A percentile compares a stretch with the other conserved stretches of the same genome.
Conservation (phyloP, 2,888 invertebrate genomes). For the Calameuta idolon region DNA sequence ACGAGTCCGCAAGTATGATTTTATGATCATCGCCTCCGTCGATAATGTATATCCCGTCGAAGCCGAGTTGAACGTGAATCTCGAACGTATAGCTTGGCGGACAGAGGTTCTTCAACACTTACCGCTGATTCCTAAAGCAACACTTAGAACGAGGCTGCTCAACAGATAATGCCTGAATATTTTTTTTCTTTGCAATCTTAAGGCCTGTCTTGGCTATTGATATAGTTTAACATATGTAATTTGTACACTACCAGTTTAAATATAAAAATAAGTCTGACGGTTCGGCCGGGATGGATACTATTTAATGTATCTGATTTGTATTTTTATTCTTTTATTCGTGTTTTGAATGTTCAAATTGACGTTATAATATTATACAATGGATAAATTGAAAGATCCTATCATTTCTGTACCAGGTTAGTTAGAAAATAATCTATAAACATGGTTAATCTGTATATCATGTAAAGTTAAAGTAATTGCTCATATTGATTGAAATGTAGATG, state of each 20-base stretch:
- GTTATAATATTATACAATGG: conserved; percentile 31
- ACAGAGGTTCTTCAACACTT: no score
- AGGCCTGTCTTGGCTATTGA: no score
- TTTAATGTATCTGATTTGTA: neutral
- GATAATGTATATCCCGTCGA: no score
- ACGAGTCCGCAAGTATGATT: no score
- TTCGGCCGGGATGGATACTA: neutral
- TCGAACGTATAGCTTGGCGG: no score
- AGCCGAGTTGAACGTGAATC: no score
- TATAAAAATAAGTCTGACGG: neutral
- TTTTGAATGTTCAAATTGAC: neutral
- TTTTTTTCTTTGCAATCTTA: no score
- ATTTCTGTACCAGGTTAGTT: conserved; percentile 58
- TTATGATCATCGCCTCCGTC: no score
- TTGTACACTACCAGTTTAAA: neutral
- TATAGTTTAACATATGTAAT: neutral
- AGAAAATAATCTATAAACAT: neutral
- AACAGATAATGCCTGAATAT: no score
- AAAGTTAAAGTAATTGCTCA: neutral
- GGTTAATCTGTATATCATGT: neutral
- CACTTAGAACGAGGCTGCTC: no score
- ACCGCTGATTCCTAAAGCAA: no score
- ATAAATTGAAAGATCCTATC: conserved; percentile 37
- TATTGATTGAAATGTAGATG: neutral
- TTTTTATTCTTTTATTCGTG: neutral